Evolutionary conservation across 1,140 invertebrate species (phyloP), one percentile per base, ranked within the genome.

Genomic region (Panagrolaimus sp.): DNA sequence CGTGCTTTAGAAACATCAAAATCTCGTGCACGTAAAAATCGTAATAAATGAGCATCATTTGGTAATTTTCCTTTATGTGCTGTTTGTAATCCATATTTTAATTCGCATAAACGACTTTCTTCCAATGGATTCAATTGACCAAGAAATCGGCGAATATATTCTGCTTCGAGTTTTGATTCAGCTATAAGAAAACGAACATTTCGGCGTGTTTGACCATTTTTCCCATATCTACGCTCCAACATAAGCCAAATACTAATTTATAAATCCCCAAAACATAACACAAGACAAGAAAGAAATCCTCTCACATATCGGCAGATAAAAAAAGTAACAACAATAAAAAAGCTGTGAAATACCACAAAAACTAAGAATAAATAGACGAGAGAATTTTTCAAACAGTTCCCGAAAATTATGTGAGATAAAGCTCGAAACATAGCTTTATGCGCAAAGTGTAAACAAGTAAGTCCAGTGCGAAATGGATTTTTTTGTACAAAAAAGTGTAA

Each of bases 1-100:
- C 90, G 87, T 5, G 92, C 90, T 83, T 94, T 94, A 79, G 92
- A 92, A 27, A 95, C 89, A 82, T 91, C 91, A 85, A 94, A 96
- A 84, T 96, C 92, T 42, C 91, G 86, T 1, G 92, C 92, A 74
- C 91, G 88, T 46, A 96, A 86, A 85, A 96, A 96, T 51, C 93
- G 87, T 63, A 96, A 87, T 63, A 96, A 86, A 61, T 91, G 93
- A 42, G 91, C 88, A 86, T 96, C 92, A 84, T 88, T 91, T 25
- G 93, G 93, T 70, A 92, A 88, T 86, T 91, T 91, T 74, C 89
- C 90, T 79, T 90, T 90, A 80, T 91, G 89, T 46, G 90, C 87
- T 84, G 89, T 89, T 76, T 87, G 89, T 75, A 90, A 88, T 87
- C 87, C 91, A 81, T 89, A 90, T 81, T 91, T 87, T 62, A 96